Conservation (phyloP, 2,888 invertebrate genomes). For the Aromia moschata region DNA sequence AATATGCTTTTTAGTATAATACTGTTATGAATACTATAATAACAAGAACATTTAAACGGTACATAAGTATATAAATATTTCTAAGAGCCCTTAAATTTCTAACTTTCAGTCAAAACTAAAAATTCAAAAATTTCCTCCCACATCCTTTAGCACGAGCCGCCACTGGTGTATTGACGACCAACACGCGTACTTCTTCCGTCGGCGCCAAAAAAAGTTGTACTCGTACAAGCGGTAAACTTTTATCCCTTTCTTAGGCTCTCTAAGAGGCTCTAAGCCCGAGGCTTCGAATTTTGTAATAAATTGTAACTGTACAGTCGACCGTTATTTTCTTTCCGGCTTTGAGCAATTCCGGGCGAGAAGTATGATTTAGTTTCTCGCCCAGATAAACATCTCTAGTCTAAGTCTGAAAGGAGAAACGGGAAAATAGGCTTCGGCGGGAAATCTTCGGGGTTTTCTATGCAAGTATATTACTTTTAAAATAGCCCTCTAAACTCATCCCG, state of each 20-base stretch:
- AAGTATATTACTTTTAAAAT: too few species aligned
- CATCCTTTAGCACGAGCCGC: too few species aligned
- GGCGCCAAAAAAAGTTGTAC: not conserved
- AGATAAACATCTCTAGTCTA: not conserved
- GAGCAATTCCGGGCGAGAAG: not conserved
- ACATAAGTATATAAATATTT: too few species aligned
- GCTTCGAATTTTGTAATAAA: not conserved
- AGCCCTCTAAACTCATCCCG: too few species aligned
- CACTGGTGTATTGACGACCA: not conserved
- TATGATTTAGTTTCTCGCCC: not conserved
- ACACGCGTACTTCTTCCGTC: not conserved
- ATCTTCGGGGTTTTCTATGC: too few species aligned
- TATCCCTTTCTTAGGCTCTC: not conserved
- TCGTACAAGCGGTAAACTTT: not conserved
- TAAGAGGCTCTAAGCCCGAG: not conserved
- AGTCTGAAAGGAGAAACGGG: not conserved
- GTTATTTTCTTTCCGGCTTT: not conserved
- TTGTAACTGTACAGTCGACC: not conserved
- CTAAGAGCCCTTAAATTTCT: too few species aligned
- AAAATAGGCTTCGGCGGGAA: too few species aligned
- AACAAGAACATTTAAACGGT: too few species aligned
- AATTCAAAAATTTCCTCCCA: too few species aligned
- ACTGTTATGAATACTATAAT: too few species aligned
- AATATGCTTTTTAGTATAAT: too few species aligned
- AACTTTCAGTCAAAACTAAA: too few species aligned